A percentile compares a stretch with the other conserved stretches of the same genome.
These are phyloP conservation scores for Larimichthys crocea DNA, from an alignment of 2,113 vertebrate genomes.

Conservation along the genomic window DNA sequence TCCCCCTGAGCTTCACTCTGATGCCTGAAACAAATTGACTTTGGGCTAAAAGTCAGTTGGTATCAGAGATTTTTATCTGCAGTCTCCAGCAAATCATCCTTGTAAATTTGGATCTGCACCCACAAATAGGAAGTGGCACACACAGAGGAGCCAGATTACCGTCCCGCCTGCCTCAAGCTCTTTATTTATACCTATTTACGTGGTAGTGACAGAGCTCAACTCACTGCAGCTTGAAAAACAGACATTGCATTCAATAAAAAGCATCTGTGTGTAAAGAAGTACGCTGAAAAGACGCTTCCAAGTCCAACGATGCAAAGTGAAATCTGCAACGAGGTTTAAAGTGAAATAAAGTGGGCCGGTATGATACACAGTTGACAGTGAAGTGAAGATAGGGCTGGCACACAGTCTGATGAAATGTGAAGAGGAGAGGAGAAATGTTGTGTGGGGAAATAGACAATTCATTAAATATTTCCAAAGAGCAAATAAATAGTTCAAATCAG, in stretches of 20 bases:
- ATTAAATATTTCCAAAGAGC: too few species aligned
- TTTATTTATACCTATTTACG: conserved; percentile 27
- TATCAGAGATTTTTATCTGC: conserved; percentile 66
- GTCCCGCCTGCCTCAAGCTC: conserved; percentile 7
- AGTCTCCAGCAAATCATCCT: conserved; percentile 66
- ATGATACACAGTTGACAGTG: too few species aligned
- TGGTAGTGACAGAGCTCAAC: background rate
- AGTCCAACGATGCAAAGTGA: too few species aligned
- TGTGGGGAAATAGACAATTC: too few species aligned
- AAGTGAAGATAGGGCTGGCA: too few species aligned
- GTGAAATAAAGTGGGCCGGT: too few species aligned
- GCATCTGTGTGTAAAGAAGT: background rate
- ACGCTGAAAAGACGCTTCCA: background rate
- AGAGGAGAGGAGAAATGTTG: too few species aligned
- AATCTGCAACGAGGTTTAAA: too few species aligned
- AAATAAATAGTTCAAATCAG: too few species aligned
- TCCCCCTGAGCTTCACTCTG: conserved; percentile 64
- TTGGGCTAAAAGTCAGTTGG: conserved; percentile 73
- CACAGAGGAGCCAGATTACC: conserved; percentile 44
- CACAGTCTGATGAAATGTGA: too few species aligned
- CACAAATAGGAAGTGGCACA: conserved; percentile 50
- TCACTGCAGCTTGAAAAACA: background rate
- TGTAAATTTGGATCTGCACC: conserved; percentile 63
- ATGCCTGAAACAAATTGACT: conserved; percentile 75
- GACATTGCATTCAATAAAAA: background rate